phyloP scores from a whole-genome alignment of 2,113 vertebrate genomes.

The Opisthocomus hoazin region DNA sequence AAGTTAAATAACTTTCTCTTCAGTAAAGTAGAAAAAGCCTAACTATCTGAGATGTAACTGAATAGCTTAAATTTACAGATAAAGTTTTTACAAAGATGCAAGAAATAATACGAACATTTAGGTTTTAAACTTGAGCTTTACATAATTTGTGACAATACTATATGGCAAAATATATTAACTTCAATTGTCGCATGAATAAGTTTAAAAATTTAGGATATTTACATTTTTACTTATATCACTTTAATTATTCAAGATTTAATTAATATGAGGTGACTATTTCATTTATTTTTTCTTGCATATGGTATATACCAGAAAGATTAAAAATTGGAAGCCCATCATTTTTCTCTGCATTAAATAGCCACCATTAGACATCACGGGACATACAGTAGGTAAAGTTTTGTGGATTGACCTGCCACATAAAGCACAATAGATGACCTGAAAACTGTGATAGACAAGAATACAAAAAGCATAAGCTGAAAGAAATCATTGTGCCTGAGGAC shows the following conservation, averaged over 20 bases:
- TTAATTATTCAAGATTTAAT: neutral
- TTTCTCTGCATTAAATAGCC: neutral
- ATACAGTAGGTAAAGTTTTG: neutral
- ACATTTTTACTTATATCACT: neutral
- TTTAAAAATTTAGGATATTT: neutral
- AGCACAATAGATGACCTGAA: neutral
- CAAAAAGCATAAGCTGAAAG: neutral
- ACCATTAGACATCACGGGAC: neutral
- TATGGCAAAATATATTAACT: neutral
- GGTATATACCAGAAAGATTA: neutral
- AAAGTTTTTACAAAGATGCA: neutral
- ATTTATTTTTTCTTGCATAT: neutral
- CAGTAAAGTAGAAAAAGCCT: neutral
- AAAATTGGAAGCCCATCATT: neutral
- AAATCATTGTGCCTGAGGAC: neutral
- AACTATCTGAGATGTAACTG: neutral
- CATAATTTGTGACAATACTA: neutral
- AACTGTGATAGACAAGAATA: neutral
- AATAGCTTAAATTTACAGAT: neutral
- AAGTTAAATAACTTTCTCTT: neutral
- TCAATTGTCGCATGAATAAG: neutral
- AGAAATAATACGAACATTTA: neutral
- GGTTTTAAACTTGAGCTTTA: neutral
- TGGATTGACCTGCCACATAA: too few species aligned
- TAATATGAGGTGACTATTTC: neutral